Conservation (phyloP, 2,113 vertebrate genomes). For the Pogonocichla stellata region DNA sequence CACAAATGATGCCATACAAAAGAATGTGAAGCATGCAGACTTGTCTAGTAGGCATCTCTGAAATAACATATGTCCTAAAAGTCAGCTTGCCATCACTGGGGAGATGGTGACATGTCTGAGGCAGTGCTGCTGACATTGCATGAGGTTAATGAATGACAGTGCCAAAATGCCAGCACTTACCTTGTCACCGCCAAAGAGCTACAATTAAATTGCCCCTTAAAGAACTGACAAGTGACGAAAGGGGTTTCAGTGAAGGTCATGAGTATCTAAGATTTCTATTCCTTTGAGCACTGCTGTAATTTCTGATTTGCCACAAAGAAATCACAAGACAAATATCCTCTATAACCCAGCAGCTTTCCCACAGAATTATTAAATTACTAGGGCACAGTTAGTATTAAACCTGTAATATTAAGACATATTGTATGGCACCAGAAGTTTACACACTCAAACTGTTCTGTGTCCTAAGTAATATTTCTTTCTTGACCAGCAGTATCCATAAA, state of each 20-base stretch:
- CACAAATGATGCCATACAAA: background rate
- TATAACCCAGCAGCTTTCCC: constrained; percentile 68
- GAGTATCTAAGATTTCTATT: constrained; percentile 79
- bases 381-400: constrained; percentile 34
- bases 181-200: constrained; percentile 75
- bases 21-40: constrained; percentile 29
- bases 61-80: constrained; percentile 44
- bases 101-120: constrained; percentile 65
- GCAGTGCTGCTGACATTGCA: constrained; percentile 67
- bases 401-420: constrained; percentile 30
- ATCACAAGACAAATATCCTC: constrained; percentile 78
- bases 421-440: constrained; percentile 10
- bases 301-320: constrained; percentile 75
- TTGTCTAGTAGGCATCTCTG: constrained; percentile 25
- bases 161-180: constrained; percentile 77
- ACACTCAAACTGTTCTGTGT: constrained; percentile 48
- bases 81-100: constrained; percentile 42
- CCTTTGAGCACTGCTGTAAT: constrained; percentile 75
- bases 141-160: constrained; percentile 73
- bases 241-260: constrained; percentile 83
- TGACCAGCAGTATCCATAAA: background rate
- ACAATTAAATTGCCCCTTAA: constrained; percentile 78
- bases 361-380: constrained; percentile 76
- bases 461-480: constrained; percentile 4
- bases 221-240: constrained; percentile 82